Percentiles rank a stretch among this genome's conserved stretches.
Conservation (phyloP, 2,113 vertebrate species). For the Emydocephalus ijimae region DNA sequence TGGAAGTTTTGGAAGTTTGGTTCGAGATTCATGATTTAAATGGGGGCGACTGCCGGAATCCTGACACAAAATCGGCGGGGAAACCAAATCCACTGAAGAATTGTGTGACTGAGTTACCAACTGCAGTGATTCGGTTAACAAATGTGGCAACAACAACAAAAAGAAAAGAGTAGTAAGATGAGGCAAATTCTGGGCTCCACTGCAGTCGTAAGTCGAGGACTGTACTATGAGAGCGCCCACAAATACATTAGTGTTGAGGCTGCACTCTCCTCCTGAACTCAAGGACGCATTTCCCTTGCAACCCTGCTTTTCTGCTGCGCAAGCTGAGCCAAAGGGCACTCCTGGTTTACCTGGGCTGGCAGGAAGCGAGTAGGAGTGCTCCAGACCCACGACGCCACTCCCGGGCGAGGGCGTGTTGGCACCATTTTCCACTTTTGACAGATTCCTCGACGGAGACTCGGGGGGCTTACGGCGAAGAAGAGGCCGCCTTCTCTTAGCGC, state of each 20-base stretch:
- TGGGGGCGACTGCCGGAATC: too few species aligned
- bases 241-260: neutral
- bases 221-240: neutral
- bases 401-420: neutral
- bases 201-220: neutral
- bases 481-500: neutral
- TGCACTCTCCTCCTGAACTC: neutral
- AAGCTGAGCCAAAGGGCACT: neutral
- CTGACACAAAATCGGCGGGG: neutral
- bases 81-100: neutral
- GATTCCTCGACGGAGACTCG: neutral
- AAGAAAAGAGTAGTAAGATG: neutral
- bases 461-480: neutral
- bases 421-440: neutral
- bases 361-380: constrained; percentile 18
- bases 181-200: neutral
- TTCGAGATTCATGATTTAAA: too few species aligned
- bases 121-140: neutral
- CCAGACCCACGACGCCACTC: neutral
- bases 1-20: too few species aligned
- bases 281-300: neutral
- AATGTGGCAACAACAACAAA: neutral
- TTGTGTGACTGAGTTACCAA: rapidly evolving
- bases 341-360: neutral
- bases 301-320: neutral